A percentile compares a stretch with the other conserved stretches of the same genome.
Conservation (phyloP, 1,140 invertebrate species). For the Magallana angulata region DNA sequence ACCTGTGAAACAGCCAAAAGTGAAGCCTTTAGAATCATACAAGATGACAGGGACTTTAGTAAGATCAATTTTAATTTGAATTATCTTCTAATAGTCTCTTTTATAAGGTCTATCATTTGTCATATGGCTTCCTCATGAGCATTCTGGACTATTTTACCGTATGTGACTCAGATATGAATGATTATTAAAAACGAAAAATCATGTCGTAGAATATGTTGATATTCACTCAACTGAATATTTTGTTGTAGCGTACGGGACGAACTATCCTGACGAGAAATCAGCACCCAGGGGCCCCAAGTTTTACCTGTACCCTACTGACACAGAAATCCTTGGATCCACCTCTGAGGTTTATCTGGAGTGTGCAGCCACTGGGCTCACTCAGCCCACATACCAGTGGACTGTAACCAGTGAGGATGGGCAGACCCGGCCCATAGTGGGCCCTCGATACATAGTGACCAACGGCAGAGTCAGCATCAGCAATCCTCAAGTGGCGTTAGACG, state of each 20-base stretch:
- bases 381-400: slow-evolving; percentile 61
- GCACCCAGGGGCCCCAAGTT: slow-evolving; percentile 65
- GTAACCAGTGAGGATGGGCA: slow-evolving; percentile 39
- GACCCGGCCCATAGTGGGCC: background rate
- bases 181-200: too few species aligned
- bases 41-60: slow-evolving; percentile 61
- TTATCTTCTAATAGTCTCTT: too few species aligned
- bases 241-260: slow-evolving; percentile 63
- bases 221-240: background rate
- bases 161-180: too few species aligned
- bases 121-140: too few species aligned
- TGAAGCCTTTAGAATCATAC: slow-evolving; percentile 57
- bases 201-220: too few species aligned
- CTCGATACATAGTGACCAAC: slow-evolving; percentile 59
- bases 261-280: slow-evolving; percentile 51
- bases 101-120: too few species aligned
- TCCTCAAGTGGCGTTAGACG: slow-evolving; percentile 51
- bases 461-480: slow-evolving; percentile 61
- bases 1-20: slow-evolving; percentile 61
- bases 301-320: slow-evolving; percentile 57
- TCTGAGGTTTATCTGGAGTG: slow-evolving; percentile 59
- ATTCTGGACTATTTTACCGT: too few species aligned
- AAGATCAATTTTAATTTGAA: slow-evolving; percentile 29
- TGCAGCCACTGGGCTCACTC: slow-evolving; percentile 58
- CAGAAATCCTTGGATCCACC: slow-evolving; percentile 55